Evolutionary conservation across 2,113 vertebrate genomes (phyloP), one percentile per base, ranked within the genome.

Genomic region (Forbesichthys papilliferus): DNA sequence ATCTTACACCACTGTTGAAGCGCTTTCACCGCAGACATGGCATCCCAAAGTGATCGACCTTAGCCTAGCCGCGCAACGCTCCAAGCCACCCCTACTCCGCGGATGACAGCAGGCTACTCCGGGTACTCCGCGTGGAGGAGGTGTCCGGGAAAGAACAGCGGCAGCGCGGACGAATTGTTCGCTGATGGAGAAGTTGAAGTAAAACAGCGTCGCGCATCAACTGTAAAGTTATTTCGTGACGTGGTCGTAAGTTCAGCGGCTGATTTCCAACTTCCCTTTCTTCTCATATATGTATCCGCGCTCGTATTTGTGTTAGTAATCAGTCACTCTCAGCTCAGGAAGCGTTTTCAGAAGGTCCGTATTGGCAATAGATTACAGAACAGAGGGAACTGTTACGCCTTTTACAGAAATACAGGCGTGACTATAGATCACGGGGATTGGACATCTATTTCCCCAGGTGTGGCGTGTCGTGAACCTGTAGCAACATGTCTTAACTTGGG

Each of bases 1-100:
- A 95, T 74, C 74, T 92, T 93, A 84, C 97, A 98, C 97, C 97
- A 99, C 84, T 95, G 94, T 91, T 99, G 96, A 61, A 99, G 93
- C 67, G 95, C 95, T 80, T 94, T 94, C 66, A 95, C 87, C 61
- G 96, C 95, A 11, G 96, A 86, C 97, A 99, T 98, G 96, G 86
- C 97, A 99, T 98, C 71, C 78, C 68, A 61, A 34, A 46, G 73
- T 66, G 9, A 51, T 0, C 74, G 55, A 6, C 42, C 55, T 48
- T 52, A 42, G 36, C 71, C 56, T 0, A 14, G 14, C 16, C 1
- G 1, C 55, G 48, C 72, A 58, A 3, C 55, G 48, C 72, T 8
- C 36, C 4, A 42, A 8, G 5, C 5, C 36, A 5, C 36, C 36
- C 36, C 54, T 16, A 2, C 54, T 18, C 54, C 5, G n/a, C 13